These are phyloP conservation scores for Stratiomys singularior DNA, from an alignment of 2,888 invertebrate species.

Conservation along the genomic window DNA sequence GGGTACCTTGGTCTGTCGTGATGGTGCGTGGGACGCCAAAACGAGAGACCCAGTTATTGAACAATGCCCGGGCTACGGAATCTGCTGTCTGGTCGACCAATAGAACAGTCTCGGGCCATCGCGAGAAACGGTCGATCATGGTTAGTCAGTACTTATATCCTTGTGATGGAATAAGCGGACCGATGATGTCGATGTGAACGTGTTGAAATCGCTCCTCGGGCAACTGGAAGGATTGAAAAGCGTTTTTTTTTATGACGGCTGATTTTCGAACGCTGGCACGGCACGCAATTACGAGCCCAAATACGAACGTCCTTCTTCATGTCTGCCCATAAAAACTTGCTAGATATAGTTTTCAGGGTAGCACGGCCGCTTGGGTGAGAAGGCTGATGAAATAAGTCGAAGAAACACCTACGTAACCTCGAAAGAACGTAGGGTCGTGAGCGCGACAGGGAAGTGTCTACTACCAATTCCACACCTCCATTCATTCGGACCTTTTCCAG, in stretches of 20 bases:
- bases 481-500: background rate
- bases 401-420: background rate
- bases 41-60: background rate
- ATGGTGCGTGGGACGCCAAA: background rate
- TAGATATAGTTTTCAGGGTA: background rate
- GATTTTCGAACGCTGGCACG: slow-evolving; percentile 8
- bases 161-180: background rate
- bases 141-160: background rate
- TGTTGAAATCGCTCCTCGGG: background rate
- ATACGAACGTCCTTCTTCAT: slow-evolving; percentile 11
- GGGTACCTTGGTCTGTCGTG: background rate
- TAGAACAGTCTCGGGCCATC: slow-evolving; percentile 58
- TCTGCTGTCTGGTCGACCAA: slow-evolving; percentile 42
- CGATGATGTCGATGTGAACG: background rate
- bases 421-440: background rate
- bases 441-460: background rate
- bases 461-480: background rate
- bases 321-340: background rate
- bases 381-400: background rate
- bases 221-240: background rate
- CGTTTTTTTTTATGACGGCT: background rate
- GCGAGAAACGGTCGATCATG: slow-evolving; percentile 54
- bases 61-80: slow-evolving; percentile 10
- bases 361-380: slow-evolving; percentile 25
- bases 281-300: no score